Percentiles rank a stretch among this genome's conserved stretches.
These are phyloP conservation scores for Ginglymostoma cirratum DNA, from an alignment of 2,113 vertebrate genomes.

Conservation along the genomic window DNA sequence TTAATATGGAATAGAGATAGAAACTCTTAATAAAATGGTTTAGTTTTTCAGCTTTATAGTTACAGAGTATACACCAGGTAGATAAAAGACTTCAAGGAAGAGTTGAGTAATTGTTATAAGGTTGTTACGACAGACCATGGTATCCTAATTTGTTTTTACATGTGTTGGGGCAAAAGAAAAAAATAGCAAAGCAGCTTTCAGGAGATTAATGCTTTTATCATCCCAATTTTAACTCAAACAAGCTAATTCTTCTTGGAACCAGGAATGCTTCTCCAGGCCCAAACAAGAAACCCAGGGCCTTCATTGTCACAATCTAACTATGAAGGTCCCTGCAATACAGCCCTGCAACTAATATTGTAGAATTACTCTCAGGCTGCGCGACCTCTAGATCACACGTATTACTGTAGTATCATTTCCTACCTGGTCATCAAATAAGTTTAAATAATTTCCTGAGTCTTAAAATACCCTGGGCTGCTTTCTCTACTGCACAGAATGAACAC, in stretches of 20 bases:
- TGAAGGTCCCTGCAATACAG: background rate
- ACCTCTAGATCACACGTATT: background rate
- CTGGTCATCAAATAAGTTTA: background rate
- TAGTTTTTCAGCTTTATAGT: too few relatives aligned
- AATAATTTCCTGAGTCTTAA: background rate
- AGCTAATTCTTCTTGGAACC: background rate
- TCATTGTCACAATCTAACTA: background rate
- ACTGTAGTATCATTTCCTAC: background rate
- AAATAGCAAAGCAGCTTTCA: background rate
- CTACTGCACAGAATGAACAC: background rate
- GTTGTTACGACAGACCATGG: too few relatives aligned
- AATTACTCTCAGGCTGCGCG: background rate
- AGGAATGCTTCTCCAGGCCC: background rate
- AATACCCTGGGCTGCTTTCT: background rate
- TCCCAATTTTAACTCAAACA: background rate
- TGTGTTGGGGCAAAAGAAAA: background rate
- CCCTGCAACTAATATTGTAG: background rate
- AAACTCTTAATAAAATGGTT: too few relatives aligned
- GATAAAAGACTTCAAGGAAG: too few relatives aligned
- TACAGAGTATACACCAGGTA: too few relatives aligned
- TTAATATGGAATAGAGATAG: too few relatives aligned
- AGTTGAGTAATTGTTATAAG: too few relatives aligned
- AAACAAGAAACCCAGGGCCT: background rate
- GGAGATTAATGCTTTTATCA: background rate
- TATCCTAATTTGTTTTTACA: background rate